phyloP scores from a whole-genome alignment of 1,140 invertebrate genomes.

The Dendroctonus ponderosae region DNA sequence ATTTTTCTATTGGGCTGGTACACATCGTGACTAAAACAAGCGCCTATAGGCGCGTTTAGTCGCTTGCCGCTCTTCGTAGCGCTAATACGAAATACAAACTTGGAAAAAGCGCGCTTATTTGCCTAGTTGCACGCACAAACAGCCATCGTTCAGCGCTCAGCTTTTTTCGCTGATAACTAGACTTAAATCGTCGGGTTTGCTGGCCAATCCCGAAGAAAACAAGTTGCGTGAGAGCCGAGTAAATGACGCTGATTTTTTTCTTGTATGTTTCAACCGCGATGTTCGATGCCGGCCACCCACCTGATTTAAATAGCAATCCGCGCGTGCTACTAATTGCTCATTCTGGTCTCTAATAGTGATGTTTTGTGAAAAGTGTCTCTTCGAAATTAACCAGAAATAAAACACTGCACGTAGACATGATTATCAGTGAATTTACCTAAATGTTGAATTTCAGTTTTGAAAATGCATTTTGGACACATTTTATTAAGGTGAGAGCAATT shows the following conservation, averaged over 20 bases:
- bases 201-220: neutral
- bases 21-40: slow-evolving; percentile 21
- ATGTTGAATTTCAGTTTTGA: slow-evolving; percentile 5
- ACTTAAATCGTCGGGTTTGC: too few species aligned
- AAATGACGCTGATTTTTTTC: slow-evolving; percentile 19
- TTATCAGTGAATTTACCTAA: slow-evolving; percentile 21
- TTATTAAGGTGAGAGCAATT: slow-evolving; percentile 7
- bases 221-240: slow-evolving; percentile 11
- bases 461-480: slow-evolving; percentile 20
- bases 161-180: too few species aligned
- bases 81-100: slow-evolving; percentile 34
- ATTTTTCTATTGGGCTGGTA: slow-evolving; percentile 32
- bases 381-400: neutral
- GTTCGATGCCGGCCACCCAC: slow-evolving; percentile 16
- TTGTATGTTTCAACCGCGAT: slow-evolving; percentile 15
- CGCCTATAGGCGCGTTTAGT: slow-evolving; percentile 36
- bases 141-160: slow-evolving; percentile 1
- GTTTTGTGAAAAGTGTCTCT: slow-evolving; percentile 1
- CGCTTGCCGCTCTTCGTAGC: slow-evolving; percentile 39
- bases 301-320: slow-evolving; percentile 14
- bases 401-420: neutral
- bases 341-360: neutral
- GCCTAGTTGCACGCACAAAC: slow-evolving; percentile 13
- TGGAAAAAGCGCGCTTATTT: slow-evolving; percentile 23
- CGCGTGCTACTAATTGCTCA: slow-evolving; percentile 10